Percentiles rank a stretch among this genome's conserved stretches.
Conservation (phyloP, 2,797 vertebrate species). For the Pseudopleuronectes americanus region DNA sequence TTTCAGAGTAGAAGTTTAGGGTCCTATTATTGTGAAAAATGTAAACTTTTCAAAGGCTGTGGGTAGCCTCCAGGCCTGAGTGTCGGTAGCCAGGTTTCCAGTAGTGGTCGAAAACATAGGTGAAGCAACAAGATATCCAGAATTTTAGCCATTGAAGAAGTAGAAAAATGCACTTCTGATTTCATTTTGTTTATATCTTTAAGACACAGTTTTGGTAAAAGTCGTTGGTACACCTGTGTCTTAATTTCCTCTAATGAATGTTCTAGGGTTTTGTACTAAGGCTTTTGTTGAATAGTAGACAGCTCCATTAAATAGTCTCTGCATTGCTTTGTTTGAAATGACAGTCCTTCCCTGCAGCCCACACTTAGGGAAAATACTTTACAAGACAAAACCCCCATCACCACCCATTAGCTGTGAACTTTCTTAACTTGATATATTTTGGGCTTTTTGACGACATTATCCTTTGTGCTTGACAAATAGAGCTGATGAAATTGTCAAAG, state of each 20-base stretch:
- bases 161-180: neutral
- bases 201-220: neutral
- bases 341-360: conserved; percentile 42
- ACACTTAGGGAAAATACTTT: conserved; percentile 27
- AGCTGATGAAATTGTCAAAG: too few species aligned
- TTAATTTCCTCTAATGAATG: conserved; percentile 42
- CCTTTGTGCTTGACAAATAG: too few species aligned
- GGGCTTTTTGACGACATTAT: neutral
- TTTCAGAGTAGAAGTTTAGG: conserved; percentile 37
- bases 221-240: neutral
- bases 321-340: conserved; percentile 41
- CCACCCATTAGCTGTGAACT: conserved; percentile 13
- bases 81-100: conserved; percentile 15
- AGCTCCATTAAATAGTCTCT: conserved; percentile 40
- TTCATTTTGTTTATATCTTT: neutral
- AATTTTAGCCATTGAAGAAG: neutral
- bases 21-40: conserved; percentile 22
- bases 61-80: conserved; percentile 6
- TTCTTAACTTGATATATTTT: neutral
- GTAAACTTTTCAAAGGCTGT: conserved; percentile 19
- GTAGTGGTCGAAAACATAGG: neutral
- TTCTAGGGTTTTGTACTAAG: conserved; percentile 53
- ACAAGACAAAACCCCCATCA: conserved; percentile 22
- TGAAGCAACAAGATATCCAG: neutral
- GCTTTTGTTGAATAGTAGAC: conserved; percentile 59